Base-by-base conservation (phyloP, 1,140 invertebrate species). In the Colletes gigas region DNA sequence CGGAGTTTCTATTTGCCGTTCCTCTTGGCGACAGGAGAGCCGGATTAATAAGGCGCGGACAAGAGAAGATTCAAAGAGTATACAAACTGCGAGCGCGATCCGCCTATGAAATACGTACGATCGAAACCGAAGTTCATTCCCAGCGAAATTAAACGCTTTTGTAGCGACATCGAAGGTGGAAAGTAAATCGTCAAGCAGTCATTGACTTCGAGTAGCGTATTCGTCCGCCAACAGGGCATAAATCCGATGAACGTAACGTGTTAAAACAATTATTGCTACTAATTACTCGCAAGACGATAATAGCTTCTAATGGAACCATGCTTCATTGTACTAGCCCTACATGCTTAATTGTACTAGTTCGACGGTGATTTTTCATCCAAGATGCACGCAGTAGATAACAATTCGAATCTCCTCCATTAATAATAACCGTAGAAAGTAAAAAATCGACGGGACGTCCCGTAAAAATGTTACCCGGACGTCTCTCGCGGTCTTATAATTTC, bases 401-500 rank as follows among this genome's bases (percentile, higher is more conserved):
- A 30, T 30, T 30, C 2, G 30, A 30, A 30, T 30, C 30, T 30
- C 30, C 2, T 19, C 15, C 55, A 14, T 14, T 19, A 3, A 10
- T 47, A 14, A 63, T 21, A 17, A 17, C 3, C 30, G 15, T 30
- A 17, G 30, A 72, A 30, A 72, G n/a, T 39, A 14, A 17, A 68
- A 39, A 17, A 54, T 39, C 47, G 60, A 54, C 10, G 50, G 21
- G 7, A 41, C 52, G 30, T 41, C 30, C 17, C 30, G 4, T 47
- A 71, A 69, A 80, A 81, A 67, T 54, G 44, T 41, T 71, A 50
- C 30, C 30, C 50, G 17, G n/a, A 57, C 59, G 41, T 72, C 12
- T 39, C 47, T 62, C 19, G 17, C 52, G 12, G 30, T 59, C 73
- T 81, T 89, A 77, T 87, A 89, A 92, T 91, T 90, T 83, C 78